Evolutionary conservation across 2,797 vertebrate species (phyloP).

Genomic region (Pteronotus mesoamericanus): DNA sequence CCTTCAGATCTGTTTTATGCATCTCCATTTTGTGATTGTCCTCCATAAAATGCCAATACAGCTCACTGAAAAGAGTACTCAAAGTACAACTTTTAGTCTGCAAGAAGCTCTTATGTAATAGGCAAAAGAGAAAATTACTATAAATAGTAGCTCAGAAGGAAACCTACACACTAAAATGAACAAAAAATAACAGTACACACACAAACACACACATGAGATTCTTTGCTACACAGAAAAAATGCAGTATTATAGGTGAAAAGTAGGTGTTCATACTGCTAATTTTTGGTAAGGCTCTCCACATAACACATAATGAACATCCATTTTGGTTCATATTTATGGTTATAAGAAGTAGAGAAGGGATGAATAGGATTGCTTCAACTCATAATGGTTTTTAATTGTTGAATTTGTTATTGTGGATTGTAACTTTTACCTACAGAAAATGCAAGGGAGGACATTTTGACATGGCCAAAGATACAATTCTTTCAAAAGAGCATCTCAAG

Average conservation of each 20-base stretch:
- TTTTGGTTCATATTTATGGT: background rate
- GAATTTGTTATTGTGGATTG: background rate
- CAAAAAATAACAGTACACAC: background rate
- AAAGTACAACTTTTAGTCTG: background rate
- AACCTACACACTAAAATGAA: background rate
- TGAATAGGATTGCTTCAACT: background rate
- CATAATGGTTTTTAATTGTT: background rate
- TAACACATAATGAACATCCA: background rate
- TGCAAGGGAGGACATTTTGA: background rate
- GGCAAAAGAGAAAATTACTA: constrained; percentile 13
- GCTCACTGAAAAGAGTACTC: background rate
- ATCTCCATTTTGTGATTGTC: background rate
- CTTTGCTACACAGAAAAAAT: background rate
- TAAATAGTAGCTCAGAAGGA: background rate
- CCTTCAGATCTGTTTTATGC: background rate
- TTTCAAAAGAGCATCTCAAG: background rate
- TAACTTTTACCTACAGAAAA: background rate
- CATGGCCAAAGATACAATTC: background rate
- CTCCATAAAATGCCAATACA: background rate
- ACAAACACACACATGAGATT: background rate
- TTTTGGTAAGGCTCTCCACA: background rate
- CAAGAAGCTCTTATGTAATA: constrained; percentile 13
- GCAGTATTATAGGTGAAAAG: background rate
- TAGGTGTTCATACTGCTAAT: background rate
- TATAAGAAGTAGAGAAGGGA: background rate